A percentile compares a stretch with the other conserved stretches of the same genome.
phyloP scores from a whole-genome alignment of 2,797 vertebrate genomes.

The Bucorvus abyssinicus region DNA sequence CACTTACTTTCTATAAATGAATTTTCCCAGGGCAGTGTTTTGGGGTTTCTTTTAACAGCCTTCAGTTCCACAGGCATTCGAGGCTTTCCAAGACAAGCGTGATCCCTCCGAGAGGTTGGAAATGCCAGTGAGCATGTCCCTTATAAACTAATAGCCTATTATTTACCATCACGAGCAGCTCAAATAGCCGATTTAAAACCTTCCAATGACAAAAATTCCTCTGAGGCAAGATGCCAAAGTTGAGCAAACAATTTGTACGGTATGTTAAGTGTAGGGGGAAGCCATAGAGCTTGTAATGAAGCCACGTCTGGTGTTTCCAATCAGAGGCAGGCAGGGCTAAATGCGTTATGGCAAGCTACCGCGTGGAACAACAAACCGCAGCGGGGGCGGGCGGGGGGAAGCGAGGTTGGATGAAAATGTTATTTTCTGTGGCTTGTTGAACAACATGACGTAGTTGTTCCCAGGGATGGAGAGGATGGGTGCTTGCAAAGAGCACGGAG shows the following conservation, averaged over 20 bases:
- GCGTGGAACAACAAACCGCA: constrained; percentile 55
- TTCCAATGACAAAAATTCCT: neutral
- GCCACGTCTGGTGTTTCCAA: constrained; percentile 51
- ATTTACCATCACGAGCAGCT: neutral
- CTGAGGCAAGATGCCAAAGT: constrained; percentile 23
- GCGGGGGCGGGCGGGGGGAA: neutral
- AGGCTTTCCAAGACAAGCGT: neutral
- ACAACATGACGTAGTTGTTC: constrained; percentile 68
- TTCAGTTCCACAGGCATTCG: constrained; percentile 72
- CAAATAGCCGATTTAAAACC: neutral
- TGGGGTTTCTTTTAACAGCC: constrained; percentile 44
- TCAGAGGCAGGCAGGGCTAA: constrained; percentile 1
- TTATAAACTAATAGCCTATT: constrained; percentile 68
- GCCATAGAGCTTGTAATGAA: constrained; percentile 48
- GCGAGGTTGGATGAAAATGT: constrained; percentile 23
- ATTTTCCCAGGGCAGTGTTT: constrained; percentile 61
- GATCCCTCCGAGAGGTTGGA: neutral
- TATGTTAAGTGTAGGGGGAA: constrained; percentile 34
- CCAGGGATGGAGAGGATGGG: constrained; percentile 69
- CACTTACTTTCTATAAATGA: constrained; percentile 70
- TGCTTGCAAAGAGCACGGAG: constrained; percentile 63
- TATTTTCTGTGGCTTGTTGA: constrained; percentile 73
- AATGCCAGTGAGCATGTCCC: constrained; percentile 10
- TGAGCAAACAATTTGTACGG: constrained; percentile 51
- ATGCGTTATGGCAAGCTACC: constrained; percentile 11